These are phyloP conservation scores for Saturnia japonica DNA, from an alignment of 2,888 invertebrate species.

Conservation along the genomic window DNA sequence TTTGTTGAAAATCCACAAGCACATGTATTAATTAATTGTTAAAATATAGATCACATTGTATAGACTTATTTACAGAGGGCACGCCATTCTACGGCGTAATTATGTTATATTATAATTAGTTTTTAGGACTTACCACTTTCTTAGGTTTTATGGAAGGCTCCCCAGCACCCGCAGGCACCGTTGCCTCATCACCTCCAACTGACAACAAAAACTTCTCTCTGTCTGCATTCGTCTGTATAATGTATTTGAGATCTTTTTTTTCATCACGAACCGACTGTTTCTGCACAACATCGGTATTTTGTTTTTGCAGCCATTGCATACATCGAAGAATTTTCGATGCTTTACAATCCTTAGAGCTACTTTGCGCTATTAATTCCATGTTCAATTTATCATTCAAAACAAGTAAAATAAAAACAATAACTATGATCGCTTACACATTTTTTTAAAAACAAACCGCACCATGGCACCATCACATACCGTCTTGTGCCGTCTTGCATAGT, in stretches of 20 bases:
- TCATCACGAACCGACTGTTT: constrained; percentile 61
- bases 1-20: too few species aligned
- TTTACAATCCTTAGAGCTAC: neutral
- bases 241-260: constrained; percentile 71
- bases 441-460: neutral
- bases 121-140: constrained; percentile 51
- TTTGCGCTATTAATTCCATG: neutral
- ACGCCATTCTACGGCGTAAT: too few species aligned
- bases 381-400: neutral
- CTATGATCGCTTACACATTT: neutral
- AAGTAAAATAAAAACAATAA: neutral
- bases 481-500: too few species aligned
- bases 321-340: constrained; percentile 48
- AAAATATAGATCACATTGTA: too few species aligned
- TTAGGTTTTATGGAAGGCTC: constrained; percentile 56
- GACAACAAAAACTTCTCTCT: constrained; percentile 63
- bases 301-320: constrained; percentile 69
- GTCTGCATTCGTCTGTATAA: constrained; percentile 65
- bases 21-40: too few species aligned
- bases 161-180: constrained; percentile 63
- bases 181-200: constrained; percentile 65
- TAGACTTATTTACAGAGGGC: too few species aligned
- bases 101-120: neutral
- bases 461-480: too few species aligned
- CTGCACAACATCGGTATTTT: constrained; percentile 55